Evolutionary conservation across 2,113 vertebrate species (phyloP), one percentile per base, ranked within the genome.

Genomic region (Gila orcuttii): DNA sequence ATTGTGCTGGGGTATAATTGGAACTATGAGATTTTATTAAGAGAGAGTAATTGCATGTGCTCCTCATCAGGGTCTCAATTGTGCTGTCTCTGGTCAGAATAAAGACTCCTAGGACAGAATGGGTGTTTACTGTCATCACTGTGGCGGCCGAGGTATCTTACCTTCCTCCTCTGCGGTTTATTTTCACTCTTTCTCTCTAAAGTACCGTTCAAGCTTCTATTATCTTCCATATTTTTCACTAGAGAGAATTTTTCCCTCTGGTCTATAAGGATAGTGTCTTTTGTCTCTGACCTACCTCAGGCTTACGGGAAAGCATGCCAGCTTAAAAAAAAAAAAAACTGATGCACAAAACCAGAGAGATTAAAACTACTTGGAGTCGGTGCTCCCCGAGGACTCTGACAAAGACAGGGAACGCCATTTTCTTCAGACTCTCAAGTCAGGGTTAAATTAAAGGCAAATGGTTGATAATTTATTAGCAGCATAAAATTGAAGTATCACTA

Each of bases 21-120:
- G 93, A 95, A 95, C 93, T 93, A 91, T 93, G 93, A 95, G 93
- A 94, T 95, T 95, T 95, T 95, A 95, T 94, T 95, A 95, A 94
- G 93, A 94, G 93, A 93, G 92, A 93, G 93, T 93, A 93, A 95
- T 95, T 93, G 93, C 93, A 91, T 94, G 93, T 90, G 93, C 90
- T 93, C 90, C 93, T 95, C 94, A 93, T 95, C 93, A 93, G 92
- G 91, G 88, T 88, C 90, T 91, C 90, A 91, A 94, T 95, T 94
- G 94, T 95, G 90, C 85, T 89, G 76, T 85, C 82, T 90, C 91
- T 91, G 93, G 92, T 92, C 93, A 93, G 93, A 92, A 91, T 91
- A 93, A 91, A 90, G 88, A 89, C 90, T 90, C 91, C 86, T 89
- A 91, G 91, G 89, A 91, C 92, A 88, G 86, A 93, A 52, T 71